These are phyloP conservation scores for Gobionotothen gibberifrons DNA, from an alignment of 2,797 vertebrate genomes.

Conservation along the genomic window DNA sequence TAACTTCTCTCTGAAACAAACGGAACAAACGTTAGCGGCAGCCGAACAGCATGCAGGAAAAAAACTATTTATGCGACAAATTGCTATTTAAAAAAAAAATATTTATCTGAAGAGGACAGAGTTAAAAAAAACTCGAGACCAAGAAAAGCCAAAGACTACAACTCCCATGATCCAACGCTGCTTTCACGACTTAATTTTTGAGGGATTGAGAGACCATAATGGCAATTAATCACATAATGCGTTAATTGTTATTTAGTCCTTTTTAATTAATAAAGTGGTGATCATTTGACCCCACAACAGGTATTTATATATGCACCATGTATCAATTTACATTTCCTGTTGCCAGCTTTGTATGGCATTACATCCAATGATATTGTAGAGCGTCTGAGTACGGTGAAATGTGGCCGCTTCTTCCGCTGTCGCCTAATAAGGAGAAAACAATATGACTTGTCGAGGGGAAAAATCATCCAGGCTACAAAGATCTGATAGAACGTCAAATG, in stretches of 20 bases:
- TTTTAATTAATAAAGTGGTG: slow-evolving; percentile 14
- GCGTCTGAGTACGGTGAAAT: slow-evolving; percentile 55
- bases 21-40: no score
- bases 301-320: slow-evolving; percentile 22
- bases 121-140: no score
- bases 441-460: slow-evolving; percentile 59
- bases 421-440: slow-evolving; percentile 59
- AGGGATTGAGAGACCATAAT: no score
- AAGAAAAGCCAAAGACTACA: no score
- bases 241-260: background rate
- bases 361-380: slow-evolving; percentile 58
- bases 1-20: no score
- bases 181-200: no score
- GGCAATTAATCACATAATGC: no score
- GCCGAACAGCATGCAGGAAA: no score
- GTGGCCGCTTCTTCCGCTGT: slow-evolving; percentile 62
- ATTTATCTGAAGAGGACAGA: no score
- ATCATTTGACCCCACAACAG: slow-evolving; percentile 43
- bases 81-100: no score
- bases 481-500: slow-evolving; percentile 51
- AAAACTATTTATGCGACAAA: no score
- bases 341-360: slow-evolving; percentile 42
- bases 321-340: slow-evolving; percentile 63
- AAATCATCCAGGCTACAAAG: slow-evolving; percentile 49
- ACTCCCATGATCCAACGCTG: no score